Evolutionary conservation across 92 coral and sea anemone species (phyloP), one percentile per base, ranked within the genome.

Genomic region (Micromussa lordhowensis): DNA sequence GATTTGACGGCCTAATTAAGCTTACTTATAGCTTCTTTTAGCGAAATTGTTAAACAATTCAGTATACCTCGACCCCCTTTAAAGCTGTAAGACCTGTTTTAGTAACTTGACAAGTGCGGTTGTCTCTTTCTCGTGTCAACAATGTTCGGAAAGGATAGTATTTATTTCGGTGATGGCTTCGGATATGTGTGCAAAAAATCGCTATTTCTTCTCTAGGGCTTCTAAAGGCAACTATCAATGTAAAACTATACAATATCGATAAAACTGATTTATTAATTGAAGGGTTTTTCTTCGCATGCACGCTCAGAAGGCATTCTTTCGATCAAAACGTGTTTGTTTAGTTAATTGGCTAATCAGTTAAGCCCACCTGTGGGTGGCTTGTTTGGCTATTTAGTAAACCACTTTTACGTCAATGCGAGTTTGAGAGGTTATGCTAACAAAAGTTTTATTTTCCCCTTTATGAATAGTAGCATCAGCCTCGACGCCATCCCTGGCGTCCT

Each of bases 401-500:
- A 15, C 61, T 55, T 4, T 55, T 15, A 11, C 61, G 5, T 15
- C 18, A 55, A 15, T 18, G 24, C 22, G 64, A 58, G 64, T 58
- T 18, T 58, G 24, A n/a, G 22, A 44, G 51, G 51, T 44, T 8
- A 44, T 44, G 13, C 21, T 55, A 18, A 16, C 21, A 16, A 55
- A 1, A 21, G 18, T 55, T n/a, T 21, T 5, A 1, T 64, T 68
- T 2, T 1, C 31, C 10, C 34, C 5, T 24, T 59, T 59, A 15
- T 44, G 4, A 22, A 68, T 13, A 68, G 85, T 15, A 38, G 16
- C 55, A 31, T 17, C 87, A 72, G 79, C 69, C 22, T 84, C 79
- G 70, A 71, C 87, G n/a, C 69, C 69, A 24, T 21, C 69, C 34
- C 44, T 72, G 31, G 80, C 57, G 70, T 15, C 80, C 13, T 72